A percentile compares a stretch with the other conserved stretches of the same genome.
These are phyloP conservation scores for Onychomys leucogaster DNA, from an alignment of 2,797 vertebrate genomes.

Conservation along the genomic window DNA sequence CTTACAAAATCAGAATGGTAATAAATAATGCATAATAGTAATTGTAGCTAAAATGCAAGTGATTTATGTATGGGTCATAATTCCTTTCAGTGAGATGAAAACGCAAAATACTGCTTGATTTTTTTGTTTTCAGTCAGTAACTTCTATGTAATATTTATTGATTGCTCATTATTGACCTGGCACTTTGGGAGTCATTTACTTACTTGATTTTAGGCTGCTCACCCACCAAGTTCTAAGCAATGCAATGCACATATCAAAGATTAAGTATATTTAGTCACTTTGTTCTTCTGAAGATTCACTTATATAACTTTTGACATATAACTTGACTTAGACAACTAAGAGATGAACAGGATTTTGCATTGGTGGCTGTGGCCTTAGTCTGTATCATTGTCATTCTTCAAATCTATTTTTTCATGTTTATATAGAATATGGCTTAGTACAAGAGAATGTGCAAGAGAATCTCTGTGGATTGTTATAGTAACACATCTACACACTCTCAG, in stretches of 20 bases:
- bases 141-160: not conserved
- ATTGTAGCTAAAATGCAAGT: slow-evolving; percentile 15
- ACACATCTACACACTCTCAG: not conserved
- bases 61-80: not conserved
- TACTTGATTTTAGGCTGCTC: slow-evolving; percentile 40
- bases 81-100: not conserved
- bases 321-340: not conserved
- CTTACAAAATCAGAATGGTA: not conserved
- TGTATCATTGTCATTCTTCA: not conserved
- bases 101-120: not conserved
- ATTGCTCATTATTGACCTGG: not conserved
- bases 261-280: not conserved
- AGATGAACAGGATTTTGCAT: not conserved
- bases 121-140: slow-evolving; percentile 38
- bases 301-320: not conserved
- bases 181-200: not conserved
- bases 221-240: not conserved
- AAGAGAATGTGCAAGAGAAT: not conserved
- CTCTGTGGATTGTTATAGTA: not conserved
- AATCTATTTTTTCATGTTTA: not conserved
- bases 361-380: not conserved
- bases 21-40: not conserved
- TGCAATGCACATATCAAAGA: not conserved
- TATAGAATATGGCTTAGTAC: not conserved
- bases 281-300: slow-evolving; percentile 40